phyloP scores from a whole-genome alignment of 1,140 invertebrate species.

The Stegodyphus dumicola region DNA sequence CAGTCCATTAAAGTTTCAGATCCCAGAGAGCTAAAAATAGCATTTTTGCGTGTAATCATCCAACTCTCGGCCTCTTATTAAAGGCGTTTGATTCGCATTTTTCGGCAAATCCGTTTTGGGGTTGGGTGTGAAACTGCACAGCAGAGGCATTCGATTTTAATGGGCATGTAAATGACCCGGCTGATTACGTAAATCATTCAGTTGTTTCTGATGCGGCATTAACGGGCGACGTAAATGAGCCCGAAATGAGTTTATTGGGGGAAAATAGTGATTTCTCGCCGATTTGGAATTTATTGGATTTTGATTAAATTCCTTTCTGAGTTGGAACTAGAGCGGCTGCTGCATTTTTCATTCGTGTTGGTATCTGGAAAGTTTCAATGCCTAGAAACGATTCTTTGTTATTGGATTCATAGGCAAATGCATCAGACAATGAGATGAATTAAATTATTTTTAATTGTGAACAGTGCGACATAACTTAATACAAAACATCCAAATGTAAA shows the following conservation, averaged over 20 bases:
- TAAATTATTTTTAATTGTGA: no score
- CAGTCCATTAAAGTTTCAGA: slow-evolving; percentile 8
- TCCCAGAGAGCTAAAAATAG: slow-evolving; percentile 4
- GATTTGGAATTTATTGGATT: slow-evolving; percentile 37
- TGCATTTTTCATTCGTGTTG: no score
- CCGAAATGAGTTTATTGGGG: slow-evolving; percentile 35
- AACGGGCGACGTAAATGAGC: slow-evolving; percentile 26
- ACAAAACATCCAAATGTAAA: no score
- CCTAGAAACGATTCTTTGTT: no score
- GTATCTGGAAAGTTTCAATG: no score
- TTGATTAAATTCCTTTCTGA: slow-evolving; percentile 29
- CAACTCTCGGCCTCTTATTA: slow-evolving; percentile 6
- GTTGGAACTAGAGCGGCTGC: no score
- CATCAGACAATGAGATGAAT: no score
- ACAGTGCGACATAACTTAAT: no score
- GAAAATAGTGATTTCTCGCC: not conserved
- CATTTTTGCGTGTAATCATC: slow-evolving; percentile 8
- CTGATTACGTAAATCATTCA: slow-evolving; percentile 49
- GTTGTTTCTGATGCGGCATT: slow-evolving; percentile 41
- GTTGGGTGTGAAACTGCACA: not conserved
- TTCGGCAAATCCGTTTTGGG: no score
- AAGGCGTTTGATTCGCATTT: slow-evolving; percentile 22
- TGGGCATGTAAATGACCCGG: slow-evolving; percentile 41
- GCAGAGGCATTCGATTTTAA: slow-evolving; percentile 21
- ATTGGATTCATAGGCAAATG: no score